Evolutionary conservation across 2,113 vertebrate species (phyloP).

Genomic region (Rhegmatorhina hoffmannsi): DNA sequence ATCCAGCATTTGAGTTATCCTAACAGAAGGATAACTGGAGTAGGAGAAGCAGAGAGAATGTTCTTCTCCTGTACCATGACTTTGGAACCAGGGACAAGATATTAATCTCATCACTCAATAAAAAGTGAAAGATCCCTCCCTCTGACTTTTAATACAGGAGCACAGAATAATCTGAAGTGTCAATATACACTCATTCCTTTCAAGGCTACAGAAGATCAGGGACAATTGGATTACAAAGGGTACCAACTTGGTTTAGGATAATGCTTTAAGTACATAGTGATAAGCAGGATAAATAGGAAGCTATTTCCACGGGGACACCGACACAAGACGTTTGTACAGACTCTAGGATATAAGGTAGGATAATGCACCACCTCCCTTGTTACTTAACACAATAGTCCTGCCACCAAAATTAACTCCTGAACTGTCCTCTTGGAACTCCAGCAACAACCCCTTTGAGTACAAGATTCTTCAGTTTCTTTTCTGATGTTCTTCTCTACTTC

Average conservation of each 20-base stretch:
- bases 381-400: too few relatives aligned
- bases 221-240: constrained; percentile 1
- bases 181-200: background rate
- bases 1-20: background rate
- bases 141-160: background rate
- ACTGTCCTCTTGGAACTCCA: background rate
- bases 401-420: background rate
- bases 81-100: background rate
- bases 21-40: background rate
- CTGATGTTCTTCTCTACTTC: background rate
- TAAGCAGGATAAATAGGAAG: constrained; percentile 16
- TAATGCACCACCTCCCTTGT: background rate
- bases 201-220: background rate
- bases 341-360: background rate
- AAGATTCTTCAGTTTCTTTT: background rate
- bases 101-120: background rate
- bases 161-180: constrained; percentile 19
- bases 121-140: background rate
- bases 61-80: background rate
- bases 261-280: constrained; percentile 14
- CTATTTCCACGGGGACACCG: background rate
- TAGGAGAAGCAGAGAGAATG: background rate
- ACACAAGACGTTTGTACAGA: background rate
- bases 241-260: background rate
- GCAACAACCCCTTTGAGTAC: background rate